Conservation (phyloP, 1,140 invertebrate species). For the Drosophila setifemur region DNA sequence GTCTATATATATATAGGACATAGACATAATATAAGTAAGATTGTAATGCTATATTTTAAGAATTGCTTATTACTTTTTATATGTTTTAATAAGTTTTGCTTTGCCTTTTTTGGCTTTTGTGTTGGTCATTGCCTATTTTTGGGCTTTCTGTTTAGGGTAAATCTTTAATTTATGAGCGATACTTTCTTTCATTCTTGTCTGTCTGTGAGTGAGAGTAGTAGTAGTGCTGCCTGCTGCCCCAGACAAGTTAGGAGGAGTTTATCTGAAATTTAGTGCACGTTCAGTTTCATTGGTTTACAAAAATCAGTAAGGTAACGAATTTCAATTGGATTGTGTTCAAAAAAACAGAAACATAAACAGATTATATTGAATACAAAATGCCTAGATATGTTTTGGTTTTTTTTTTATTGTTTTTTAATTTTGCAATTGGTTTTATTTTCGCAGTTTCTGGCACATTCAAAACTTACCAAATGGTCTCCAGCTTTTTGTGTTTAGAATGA, state of each 20-base stretch:
- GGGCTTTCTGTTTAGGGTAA: constrained; percentile 51
- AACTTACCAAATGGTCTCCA: constrained; percentile 82
- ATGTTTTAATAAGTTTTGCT: constrained; percentile 18
- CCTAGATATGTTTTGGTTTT: constrained; percentile 76
- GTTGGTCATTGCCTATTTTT: constrained; percentile 45
- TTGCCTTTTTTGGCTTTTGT: constrained; percentile 26
- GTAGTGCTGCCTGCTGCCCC: constrained; percentile 76
- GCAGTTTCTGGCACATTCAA: constrained; percentile 77
- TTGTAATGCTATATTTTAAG: constrained; percentile 42
- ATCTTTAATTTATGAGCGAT: constrained; percentile 59
- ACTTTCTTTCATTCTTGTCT: constrained; percentile 69
- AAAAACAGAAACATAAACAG: constrained; percentile 69
- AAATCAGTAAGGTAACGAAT: constrained; percentile 40
- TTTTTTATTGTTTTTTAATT: constrained; percentile 51
- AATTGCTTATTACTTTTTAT: constrained; percentile 66
- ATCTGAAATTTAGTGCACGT: constrained; percentile 82
- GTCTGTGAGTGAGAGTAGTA: constrained; percentile 76
- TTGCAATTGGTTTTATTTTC: constrained; percentile 46
- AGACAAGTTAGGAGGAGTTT: constrained; percentile 79
- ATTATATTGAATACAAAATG: constrained; percentile 74
- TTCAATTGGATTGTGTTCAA: constrained; percentile 50
- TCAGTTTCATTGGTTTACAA: constrained; percentile 72
- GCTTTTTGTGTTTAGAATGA: constrained; percentile 82
- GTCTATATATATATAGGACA: constrained; percentile 65
- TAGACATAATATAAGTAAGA: constrained; percentile 61